phyloP scores from a whole-genome alignment of 2,888 invertebrate genomes.

The Emesis russula region DNA sequence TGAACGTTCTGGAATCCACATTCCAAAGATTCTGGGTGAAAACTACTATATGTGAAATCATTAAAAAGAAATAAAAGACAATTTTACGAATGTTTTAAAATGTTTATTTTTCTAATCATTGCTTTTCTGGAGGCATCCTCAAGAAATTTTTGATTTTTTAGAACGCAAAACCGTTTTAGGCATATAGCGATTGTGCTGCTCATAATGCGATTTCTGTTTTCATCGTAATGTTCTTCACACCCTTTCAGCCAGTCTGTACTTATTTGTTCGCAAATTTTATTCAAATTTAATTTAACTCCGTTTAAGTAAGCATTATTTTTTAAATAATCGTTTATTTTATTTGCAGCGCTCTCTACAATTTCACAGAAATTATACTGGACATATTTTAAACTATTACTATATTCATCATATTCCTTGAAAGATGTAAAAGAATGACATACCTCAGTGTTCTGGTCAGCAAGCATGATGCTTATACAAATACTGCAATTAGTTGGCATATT shows the following conservation, averaged over 20 bases:
- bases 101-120: neutral
- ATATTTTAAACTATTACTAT: neutral
- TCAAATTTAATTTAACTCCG: neutral
- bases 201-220: neutral
- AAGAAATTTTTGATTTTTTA: neutral
- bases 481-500: neutral
- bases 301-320: neutral
- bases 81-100: neutral
- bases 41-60: neutral
- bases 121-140: constrained; percentile 4
- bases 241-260: neutral
- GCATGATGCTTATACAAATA: neutral
- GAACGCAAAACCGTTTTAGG: neutral
- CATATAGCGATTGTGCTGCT: neutral
- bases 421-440: neutral
- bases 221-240: neutral
- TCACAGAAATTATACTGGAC: neutral
- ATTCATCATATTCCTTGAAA: constrained; percentile 1
- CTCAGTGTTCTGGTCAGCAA: neutral
- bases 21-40: neutral
- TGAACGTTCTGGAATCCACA: neutral
- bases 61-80: neutral
- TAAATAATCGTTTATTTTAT: neutral
- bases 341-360: neutral
- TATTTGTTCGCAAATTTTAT: neutral